Base-by-base conservation (phyloP, 2,797 vertebrate genomes). In the Neosilurus mollespiculum region DNA sequence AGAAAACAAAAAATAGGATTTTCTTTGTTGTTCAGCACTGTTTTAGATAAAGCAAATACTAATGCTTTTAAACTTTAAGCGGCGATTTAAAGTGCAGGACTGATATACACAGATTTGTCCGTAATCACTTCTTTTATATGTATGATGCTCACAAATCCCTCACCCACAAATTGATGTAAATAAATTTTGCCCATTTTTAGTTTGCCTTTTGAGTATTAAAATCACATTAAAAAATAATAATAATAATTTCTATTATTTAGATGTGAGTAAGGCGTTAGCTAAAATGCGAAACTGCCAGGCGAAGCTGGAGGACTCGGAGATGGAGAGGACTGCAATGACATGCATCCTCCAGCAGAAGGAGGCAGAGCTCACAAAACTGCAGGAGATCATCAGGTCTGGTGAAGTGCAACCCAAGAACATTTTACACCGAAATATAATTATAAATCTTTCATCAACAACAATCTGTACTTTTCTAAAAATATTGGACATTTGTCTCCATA, bases 301-400 rank as follows among this genome's bases (percentile, higher is more conserved):
- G 90, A 94, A 94, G 69, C 88, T 97, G 85, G 91, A 95, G 89
- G 91, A 93, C 53, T 89, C 92, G 3, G 95, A 96, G 86, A 94
- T 91, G 81, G 94, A 96, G 89, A 96, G 93, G 78, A 91, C 88
- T 20, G 94, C 95, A 87, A 83, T 97, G 90, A 92, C 88, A 22
- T 93, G 94, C 73, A 92, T 94, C 0, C 89, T 95, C 78, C 94
- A 93, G 85, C 95, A 95, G 84, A 93, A 93, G 79, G 95, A 95
- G 87, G 93, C 95, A 10, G 95, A 98, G 92, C 91, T 96, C 20
- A 89, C 81, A 81, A 92, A 91, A 59, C 91, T 96, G 49, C 92
- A 92, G 80, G 93, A 95, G 61, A 86, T 95, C 81, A 94, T 93
- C 85, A 93, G 95, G 96, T 96, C 37, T 34, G 26, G 53, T 54